Percentiles rank a stretch among this genome's conserved stretches.
Evolutionary conservation across 2,888 invertebrate genomes (phyloP).

Genomic region (Syrista parreyssii): DNA sequence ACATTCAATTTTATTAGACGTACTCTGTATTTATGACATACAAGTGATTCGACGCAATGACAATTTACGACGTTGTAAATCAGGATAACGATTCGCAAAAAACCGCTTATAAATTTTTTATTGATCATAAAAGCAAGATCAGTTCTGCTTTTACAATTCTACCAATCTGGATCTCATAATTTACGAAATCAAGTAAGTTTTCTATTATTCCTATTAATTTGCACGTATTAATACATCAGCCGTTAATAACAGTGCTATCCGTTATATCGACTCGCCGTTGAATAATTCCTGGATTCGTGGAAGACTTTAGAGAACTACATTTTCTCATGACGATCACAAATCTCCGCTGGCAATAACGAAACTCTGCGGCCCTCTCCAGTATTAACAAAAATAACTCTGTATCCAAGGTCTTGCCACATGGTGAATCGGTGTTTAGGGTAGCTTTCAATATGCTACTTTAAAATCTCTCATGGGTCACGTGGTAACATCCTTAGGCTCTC

Average conservation of each 20-base stretch:
- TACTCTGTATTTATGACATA: background rate
- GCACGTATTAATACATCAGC: background rate
- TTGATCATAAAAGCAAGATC: background rate
- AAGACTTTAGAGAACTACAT: background rate
- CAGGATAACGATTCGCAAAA: background rate
- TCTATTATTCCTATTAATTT: background rate
- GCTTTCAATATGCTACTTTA: slow-evolving; percentile 6
- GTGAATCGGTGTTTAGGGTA: background rate
- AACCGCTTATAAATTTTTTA: background rate
- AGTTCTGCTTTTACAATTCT: background rate
- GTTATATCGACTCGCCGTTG: background rate
- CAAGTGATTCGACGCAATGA: background rate
- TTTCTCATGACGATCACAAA: background rate
- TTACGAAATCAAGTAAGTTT: background rate
- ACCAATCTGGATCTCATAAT: background rate
- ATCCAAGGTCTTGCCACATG: slow-evolving; percentile 3
- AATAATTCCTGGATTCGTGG: background rate
- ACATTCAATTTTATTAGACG: background rate
- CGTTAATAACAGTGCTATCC: background rate
- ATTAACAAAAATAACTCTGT: slow-evolving; percentile 3
- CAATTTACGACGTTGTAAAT: background rate
- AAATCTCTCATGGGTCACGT: background rate
- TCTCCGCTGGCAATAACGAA: background rate
- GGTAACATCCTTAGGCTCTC: background rate
- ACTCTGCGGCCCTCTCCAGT: background rate